phyloP scores from a whole-genome alignment of 1,140 invertebrate genomes.

The Latrodectus geometricus region DNA sequence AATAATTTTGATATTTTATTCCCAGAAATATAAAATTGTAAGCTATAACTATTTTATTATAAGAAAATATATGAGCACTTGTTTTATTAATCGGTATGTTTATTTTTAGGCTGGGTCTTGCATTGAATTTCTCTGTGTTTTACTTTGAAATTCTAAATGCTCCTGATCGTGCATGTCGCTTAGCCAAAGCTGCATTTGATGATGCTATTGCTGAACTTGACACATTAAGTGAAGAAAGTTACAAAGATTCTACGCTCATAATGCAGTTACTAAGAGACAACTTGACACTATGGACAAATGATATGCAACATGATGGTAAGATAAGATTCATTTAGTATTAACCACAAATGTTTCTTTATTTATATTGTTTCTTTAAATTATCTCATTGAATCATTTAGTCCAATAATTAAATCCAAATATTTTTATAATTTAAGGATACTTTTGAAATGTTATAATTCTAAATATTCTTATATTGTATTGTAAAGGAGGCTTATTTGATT shows the following conservation, averaged over 20 bases:
- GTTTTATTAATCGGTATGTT: background rate
- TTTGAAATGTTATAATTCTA: too few relatives aligned
- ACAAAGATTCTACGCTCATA: slow-evolving; percentile 98
- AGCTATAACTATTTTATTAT: too few relatives aligned
- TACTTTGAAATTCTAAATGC: slow-evolving; percentile 99
- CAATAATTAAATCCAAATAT: too few relatives aligned
- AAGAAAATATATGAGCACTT: background rate
- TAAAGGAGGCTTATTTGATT: too few relatives aligned
- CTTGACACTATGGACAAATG: slow-evolving; percentile 97
- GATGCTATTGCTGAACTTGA: slow-evolving; percentile 96
- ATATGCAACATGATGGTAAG: slow-evolving; percentile 81
- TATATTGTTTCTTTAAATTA: too few relatives aligned
- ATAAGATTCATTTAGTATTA: too few relatives aligned
- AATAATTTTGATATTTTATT: too few relatives aligned
- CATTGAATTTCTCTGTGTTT: slow-evolving; percentile 95
- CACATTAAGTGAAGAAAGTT: slow-evolving; percentile 95
- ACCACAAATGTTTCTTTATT: too few relatives aligned
- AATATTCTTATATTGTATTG: too few relatives aligned
- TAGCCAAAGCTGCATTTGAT: slow-evolving; percentile 96
- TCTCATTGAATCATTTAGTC: too few relatives aligned
- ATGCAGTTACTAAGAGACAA: slow-evolving; percentile 99
- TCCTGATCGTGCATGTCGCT: slow-evolving; percentile 93
- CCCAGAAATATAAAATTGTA: too few relatives aligned
- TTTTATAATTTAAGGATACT: too few relatives aligned
- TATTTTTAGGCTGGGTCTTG: slow-evolving; percentile 79